Conservation (phyloP, 2,888 invertebrate species). For the Sericinus montela region DNA sequence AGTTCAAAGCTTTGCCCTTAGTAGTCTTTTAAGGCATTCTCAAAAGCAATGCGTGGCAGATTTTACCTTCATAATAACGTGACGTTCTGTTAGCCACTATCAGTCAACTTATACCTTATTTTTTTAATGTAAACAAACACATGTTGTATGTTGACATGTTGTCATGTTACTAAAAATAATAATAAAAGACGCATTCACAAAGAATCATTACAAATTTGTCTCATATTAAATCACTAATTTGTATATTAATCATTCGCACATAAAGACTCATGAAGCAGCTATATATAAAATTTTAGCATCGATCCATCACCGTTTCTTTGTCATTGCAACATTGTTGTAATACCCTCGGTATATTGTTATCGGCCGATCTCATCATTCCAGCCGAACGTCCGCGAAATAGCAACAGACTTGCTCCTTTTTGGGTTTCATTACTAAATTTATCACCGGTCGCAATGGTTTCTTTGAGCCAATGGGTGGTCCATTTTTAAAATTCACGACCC, state of each 20-base stretch:
- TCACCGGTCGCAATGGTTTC: conserved; percentile 25
- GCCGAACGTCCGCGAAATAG: conserved; percentile 17
- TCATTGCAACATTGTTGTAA: conserved; percentile 9
- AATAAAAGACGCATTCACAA: too few species aligned
- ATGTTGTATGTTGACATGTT: too few species aligned
- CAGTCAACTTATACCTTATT: too few species aligned
- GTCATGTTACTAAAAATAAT: too few species aligned
- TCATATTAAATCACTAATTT: conserved; percentile 6
- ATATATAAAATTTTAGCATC: conserved; percentile 13
- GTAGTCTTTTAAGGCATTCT: too few species aligned
- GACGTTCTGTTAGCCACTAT: too few species aligned
- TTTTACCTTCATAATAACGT: too few species aligned
- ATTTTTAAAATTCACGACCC: conserved; percentile 28
- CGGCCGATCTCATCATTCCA: conserved; percentile 9
- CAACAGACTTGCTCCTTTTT: conserved; percentile 15
- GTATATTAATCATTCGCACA: conserved; percentile 3
- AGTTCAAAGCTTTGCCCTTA: too few species aligned
- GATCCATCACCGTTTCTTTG: conserved; percentile 12
- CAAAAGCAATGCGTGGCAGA: too few species aligned
- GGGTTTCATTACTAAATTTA: conserved; percentile 24
- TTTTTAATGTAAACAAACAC: too few species aligned
- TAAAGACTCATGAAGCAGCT: neutral
- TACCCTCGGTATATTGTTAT: conserved; percentile 6
- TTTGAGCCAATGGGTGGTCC: conserved; percentile 27
- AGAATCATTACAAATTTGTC: too few species aligned